Evolutionary conservation across 2,797 vertebrate species (phyloP), one percentile per base, ranked within the genome.

Genomic region (Fistularia tabacaria): DNA sequence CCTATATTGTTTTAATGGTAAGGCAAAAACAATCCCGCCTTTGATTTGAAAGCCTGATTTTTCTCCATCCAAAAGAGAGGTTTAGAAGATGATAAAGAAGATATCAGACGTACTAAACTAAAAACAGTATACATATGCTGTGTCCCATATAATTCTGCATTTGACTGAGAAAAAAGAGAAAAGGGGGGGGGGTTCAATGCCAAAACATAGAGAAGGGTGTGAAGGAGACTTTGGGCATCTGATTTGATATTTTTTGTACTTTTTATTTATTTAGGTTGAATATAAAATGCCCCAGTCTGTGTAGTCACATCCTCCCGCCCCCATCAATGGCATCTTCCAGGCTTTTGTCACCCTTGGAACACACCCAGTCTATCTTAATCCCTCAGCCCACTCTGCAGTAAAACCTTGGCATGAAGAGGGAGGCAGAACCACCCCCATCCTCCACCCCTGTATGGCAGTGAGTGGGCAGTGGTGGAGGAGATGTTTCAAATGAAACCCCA

Each of bases 361-460:
- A 85, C 85, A 88, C 82, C 86, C 86, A 87, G 82, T 80, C 82
- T 86, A 86, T 87, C 83, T 87, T 88, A 88, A 89, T 89, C 86
- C 84, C 82, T 86, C 86, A 89, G 80, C 81, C 81, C 82, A 85
- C 85, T 87, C 86, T 88, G 86, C 88, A 86, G 86, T 83, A 87
- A 87, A 88, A 82, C 83, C 88, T 85, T 88, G 88, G 86, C 86
- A 88, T 85, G 74, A 76, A 85, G 66, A 88, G 84, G 74, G 76
- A 84, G 64, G 84, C 76, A 78, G 76, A 69, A 77, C 74, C 38
- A 14, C 54, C 46, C 79, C 70, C 84, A 79, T 81, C 77, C 73
- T 82, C 80, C 81, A 80, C 63, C 73, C 71, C 38, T 25, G 57
- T 76, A 69, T 82, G 80, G 66, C 82, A 81, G 73, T 60, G 80